Conservation (phyloP, 2,113 vertebrate species). For the Dolichotis patagonum region DNA sequence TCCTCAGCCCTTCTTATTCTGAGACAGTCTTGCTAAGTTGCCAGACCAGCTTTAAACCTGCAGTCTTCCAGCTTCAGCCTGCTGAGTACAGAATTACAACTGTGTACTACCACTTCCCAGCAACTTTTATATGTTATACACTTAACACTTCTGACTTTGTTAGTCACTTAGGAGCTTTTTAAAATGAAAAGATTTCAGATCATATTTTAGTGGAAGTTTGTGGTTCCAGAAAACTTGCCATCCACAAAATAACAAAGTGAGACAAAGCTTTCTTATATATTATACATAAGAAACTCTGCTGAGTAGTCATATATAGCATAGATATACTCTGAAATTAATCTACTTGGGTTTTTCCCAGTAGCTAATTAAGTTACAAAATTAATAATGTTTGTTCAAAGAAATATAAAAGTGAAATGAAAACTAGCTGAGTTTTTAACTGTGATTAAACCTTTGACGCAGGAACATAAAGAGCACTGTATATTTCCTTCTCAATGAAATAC, state of each 20-base stretch:
- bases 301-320: not conserved
- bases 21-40: not conserved
- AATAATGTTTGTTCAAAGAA: not conserved
- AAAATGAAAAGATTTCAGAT: not conserved
- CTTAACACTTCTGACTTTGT: not conserved
- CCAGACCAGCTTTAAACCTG: not conserved
- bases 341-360: not conserved
- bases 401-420: conserved; percentile 15
- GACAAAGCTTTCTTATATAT: not conserved
- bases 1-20: not conserved
- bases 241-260: not conserved
- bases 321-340: not conserved
- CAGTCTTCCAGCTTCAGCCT: not conserved
- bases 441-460: conserved; percentile 13
- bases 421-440: not conserved
- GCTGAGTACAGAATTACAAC: not conserved
- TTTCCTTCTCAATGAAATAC: conserved; percentile 23
- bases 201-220: not conserved
- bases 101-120: not conserved
- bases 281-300: not conserved
- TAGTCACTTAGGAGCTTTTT: not conserved
- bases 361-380: not conserved
- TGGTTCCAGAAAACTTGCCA: not conserved
- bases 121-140: not conserved
- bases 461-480: not conserved